Evolutionary conservation across 2,113 vertebrate genomes (phyloP).

Genomic region (Todiramphus chloris): DNA sequence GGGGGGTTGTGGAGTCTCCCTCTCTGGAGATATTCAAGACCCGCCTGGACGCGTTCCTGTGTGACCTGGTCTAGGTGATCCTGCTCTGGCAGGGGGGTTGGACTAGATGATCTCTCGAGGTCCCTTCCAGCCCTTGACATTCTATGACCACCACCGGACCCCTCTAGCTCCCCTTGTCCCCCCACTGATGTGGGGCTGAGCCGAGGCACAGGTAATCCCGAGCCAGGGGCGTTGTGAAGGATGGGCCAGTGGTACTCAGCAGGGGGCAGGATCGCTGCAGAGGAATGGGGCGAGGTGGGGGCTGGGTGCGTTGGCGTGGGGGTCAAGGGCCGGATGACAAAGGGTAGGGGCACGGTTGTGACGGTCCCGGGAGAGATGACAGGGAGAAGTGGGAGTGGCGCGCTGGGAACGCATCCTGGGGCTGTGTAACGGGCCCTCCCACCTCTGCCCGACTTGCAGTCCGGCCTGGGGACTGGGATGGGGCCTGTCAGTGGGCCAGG

Average conservation of each 20-base stretch:
- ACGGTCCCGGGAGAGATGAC: no score
- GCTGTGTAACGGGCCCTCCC: fast-evolving
- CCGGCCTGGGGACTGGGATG: no score
- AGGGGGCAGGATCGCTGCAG: neutral
- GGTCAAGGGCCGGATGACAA: neutral
- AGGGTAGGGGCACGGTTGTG: no score
- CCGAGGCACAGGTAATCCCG: neutral
- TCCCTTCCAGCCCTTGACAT: no score
- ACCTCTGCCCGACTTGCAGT: neutral
- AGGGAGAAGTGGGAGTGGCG: neutral
- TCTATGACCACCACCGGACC: neutral
- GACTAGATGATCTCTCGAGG: no score
- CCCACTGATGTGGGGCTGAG: neutral
- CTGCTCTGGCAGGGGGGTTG: no score
- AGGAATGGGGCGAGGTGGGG: neutral
- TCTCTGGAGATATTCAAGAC: no score
- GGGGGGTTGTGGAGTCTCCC: no score
- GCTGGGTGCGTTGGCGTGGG: neutral
- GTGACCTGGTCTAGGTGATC: no score
- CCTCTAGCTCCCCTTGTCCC: neutral
- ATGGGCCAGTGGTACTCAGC: neutral
- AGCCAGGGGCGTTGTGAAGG: neutral
- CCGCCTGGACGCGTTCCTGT: no score
- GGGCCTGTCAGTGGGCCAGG: neutral
- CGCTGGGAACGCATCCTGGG: no score